Percentiles rank a stretch among this genome's conserved stretches.
Conservation (phyloP, 2,797 vertebrate species). For the Malacoraja senta region DNA sequence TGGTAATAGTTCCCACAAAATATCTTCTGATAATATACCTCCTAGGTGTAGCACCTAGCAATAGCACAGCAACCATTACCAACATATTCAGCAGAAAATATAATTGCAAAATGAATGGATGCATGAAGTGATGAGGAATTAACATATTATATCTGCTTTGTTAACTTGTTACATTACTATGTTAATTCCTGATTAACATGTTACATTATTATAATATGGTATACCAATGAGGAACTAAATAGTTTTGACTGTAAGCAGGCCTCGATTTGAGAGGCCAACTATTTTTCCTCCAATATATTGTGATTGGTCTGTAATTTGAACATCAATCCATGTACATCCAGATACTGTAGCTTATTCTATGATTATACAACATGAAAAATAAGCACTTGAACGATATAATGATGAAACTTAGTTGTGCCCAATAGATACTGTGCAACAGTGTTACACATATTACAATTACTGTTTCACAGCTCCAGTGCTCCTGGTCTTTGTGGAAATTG, state of each 20-base stretch:
- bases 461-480: no score
- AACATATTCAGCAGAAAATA: neutral
- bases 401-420: neutral
- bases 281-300: neutral
- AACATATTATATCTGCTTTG: neutral
- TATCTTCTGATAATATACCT: neutral
- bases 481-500: no score
- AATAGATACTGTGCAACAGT: neutral
- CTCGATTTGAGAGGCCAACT: neutral
- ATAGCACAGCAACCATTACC: neutral
- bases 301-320: neutral
- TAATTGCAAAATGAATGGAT: no score
- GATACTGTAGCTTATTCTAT: neutral
- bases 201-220: neutral
- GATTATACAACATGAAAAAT: neutral
- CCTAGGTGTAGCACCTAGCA: neutral
- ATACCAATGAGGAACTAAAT: neutral
- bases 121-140: neutral
- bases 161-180: no score
- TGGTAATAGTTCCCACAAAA: neutral
- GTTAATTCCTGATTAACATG: no score
- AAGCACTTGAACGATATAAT: neutral
- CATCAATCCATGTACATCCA: neutral
- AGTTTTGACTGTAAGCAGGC: neutral
- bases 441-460: neutral